A percentile compares a stretch with the other conserved stretches of the same genome.
Evolutionary conservation across 2,797 vertebrate genomes (phyloP).

Genomic region (Gadopsis marmoratus): DNA sequence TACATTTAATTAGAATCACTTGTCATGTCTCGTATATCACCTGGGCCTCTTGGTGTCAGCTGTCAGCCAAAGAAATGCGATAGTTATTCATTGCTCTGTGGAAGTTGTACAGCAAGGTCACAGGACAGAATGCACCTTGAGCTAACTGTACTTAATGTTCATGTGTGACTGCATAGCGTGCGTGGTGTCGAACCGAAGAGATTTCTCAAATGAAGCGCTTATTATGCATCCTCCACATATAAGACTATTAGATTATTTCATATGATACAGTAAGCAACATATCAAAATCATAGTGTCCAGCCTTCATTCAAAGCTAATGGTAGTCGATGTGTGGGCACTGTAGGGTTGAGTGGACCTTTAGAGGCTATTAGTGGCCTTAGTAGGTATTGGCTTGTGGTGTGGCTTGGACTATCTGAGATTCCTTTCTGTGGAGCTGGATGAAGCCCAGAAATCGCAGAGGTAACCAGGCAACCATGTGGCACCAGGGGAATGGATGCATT

Average conservation of each 20-base stretch:
- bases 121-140: slow-evolving; percentile 84
- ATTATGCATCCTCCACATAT: slow-evolving; percentile 46
- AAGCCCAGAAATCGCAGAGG: slow-evolving; percentile 51
- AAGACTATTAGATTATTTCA: slow-evolving; percentile 30
- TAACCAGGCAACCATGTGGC: slow-evolving; percentile 51
- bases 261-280: slow-evolving; percentile 14
- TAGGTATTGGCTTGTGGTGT: slow-evolving; percentile 44
- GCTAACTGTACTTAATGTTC: slow-evolving; percentile 82
- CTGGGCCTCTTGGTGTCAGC: slow-evolving; percentile 88
- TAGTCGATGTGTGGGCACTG: slow-evolving; percentile 34
- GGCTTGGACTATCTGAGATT: slow-evolving; percentile 38
- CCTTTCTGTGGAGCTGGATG: slow-evolving; percentile 52
- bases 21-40: slow-evolving; percentile 91
- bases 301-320: slow-evolving; percentile 34
- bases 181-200: slow-evolving; percentile 17
- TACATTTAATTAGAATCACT: slow-evolving; percentile 91
- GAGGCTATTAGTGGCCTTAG: slow-evolving; percentile 53
- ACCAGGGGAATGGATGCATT: slow-evolving; percentile 32
- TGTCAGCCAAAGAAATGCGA: slow-evolving; percentile 89
- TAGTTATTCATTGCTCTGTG: slow-evolving; percentile 88
- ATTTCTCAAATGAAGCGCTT: slow-evolving; percentile 34
- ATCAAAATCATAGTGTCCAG: slow-evolving; percentile 23
- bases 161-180: slow-evolving; percentile 40
- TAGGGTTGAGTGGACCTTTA: slow-evolving; percentile 45
- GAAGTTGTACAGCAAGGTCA: slow-evolving; percentile 87